phyloP scores from a whole-genome alignment of 2,888 invertebrate genomes.

The Drosophila anomelani region DNA sequence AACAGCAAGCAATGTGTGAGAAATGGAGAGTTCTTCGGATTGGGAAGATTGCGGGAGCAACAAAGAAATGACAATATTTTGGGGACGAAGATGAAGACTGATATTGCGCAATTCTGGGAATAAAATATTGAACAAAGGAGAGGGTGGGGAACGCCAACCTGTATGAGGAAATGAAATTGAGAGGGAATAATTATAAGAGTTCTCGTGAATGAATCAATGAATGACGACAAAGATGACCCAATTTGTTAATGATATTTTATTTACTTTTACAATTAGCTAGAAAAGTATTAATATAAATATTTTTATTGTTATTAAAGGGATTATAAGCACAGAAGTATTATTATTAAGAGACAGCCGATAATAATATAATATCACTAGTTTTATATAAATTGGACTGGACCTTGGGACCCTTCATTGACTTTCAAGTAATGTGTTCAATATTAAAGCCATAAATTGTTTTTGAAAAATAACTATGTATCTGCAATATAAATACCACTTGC shows the following conservation, averaged over 20 bases:
- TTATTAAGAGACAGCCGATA: neutral
- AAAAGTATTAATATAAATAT: neutral
- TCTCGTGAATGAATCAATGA: neutral
- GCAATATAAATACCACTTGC: neutral
- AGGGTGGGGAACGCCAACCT: slow-evolving; percentile 22
- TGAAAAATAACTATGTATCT: neutral
- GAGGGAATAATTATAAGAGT: neutral
- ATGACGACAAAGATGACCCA: slow-evolving; percentile 5
- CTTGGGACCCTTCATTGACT: neutral
- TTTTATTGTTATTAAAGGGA: neutral
- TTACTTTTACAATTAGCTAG: too few relatives aligned
- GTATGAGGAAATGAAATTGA: slow-evolving; percentile 12
- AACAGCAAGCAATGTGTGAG: slow-evolving; percentile 35
- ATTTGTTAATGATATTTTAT: neutral
- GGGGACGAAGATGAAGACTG: slow-evolving; percentile 5
- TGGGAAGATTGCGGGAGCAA: slow-evolving; percentile 23
- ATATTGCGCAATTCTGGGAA: slow-evolving; percentile 37
- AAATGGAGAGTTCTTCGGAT: slow-evolving; percentile 46
- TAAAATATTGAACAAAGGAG: slow-evolving; percentile 2
- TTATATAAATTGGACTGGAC: neutral
- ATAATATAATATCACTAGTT: too few relatives aligned
- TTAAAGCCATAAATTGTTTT: neutral
- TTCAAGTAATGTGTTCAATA: neutral
- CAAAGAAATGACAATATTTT: slow-evolving; percentile 29
- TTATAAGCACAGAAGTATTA: neutral